Percentiles rank a stretch among this genome's conserved stretches.
phyloP scores from a whole-genome alignment of 2,113 vertebrate genomes.

The Ascaphus truei region DNA sequence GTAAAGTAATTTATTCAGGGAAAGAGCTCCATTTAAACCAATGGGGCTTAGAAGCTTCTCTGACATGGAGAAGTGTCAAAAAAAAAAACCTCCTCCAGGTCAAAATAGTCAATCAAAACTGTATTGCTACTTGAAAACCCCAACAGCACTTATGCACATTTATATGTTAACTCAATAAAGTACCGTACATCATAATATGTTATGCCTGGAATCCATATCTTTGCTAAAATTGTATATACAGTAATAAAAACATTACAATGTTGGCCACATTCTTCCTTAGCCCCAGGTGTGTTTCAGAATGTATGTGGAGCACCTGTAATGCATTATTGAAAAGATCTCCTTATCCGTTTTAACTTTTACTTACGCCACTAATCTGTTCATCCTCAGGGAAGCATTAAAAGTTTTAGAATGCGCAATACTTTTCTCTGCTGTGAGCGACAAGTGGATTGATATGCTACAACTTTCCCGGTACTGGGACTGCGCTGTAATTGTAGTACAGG shows the following conservation, averaged over 20 bases:
- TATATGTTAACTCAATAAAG: not conserved
- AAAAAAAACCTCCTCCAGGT: too few relatives aligned
- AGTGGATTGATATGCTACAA: not conserved
- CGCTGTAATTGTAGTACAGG: not conserved
- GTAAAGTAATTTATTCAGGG: too few relatives aligned
- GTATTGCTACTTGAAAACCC: too few relatives aligned
- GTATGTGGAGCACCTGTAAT: not conserved
- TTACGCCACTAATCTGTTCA: conserved; percentile 3
- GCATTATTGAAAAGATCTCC: not conserved
- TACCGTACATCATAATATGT: too few relatives aligned
- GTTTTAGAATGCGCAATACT: not conserved
- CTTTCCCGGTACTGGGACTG: not conserved
- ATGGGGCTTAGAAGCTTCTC: too few relatives aligned
- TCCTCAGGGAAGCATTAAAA: not conserved
- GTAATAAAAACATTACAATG: not conserved
- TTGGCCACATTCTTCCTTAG: not conserved
- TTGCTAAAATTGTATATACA: not conserved
- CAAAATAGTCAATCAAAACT: too few relatives aligned
- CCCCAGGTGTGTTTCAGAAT: not conserved
- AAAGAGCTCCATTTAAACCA: too few relatives aligned
- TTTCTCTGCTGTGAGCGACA: not conserved
- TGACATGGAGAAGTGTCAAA: too few relatives aligned
- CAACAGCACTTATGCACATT: too few relatives aligned
- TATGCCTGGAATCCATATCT: too few relatives aligned
- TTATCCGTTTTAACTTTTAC: not conserved